phyloP scores from a whole-genome alignment of 1,140 invertebrate species.

The Physella acuta region DNA sequence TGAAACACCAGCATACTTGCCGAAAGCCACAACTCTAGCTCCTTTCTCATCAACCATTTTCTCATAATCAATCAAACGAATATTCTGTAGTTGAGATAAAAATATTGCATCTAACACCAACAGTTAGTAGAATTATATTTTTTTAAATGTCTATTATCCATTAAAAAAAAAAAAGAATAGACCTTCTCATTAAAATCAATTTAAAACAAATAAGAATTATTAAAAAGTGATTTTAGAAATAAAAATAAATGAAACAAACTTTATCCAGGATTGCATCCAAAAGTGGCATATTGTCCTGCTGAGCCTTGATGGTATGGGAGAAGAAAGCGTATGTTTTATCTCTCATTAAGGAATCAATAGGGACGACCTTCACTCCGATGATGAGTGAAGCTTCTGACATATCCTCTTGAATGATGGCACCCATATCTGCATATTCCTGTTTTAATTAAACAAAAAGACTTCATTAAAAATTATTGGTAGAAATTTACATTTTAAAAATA shows the following conservation, averaged over 20 bases:
- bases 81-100: conserved; percentile 73
- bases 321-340: conserved; percentile 98
- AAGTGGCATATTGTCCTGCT: conserved; percentile 96
- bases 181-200: no score
- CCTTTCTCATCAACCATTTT: conserved; percentile 88
- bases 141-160: no score
- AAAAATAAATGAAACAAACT: conserved; percentile 38
- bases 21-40: conserved; percentile 94
- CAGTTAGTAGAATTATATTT: no score
- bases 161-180: not conserved
- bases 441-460: no score
- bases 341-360: conserved; percentile 87
- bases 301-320: conserved; percentile 98
- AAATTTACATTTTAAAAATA: no score
- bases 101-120: no score
- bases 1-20: conserved; percentile 97
- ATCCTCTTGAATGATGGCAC: conserved; percentile 92
- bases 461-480: no score
- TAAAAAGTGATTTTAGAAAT: no score
- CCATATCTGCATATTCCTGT: conserved; percentile 82
- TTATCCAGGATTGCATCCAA: conserved; percentile 86
- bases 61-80: conserved; percentile 96
- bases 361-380: conserved; percentile 97
- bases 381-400: conserved; percentile 93
- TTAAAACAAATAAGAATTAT: not conserved